Evolutionary conservation across 2,113 vertebrate species (phyloP), one percentile per base, ranked within the genome.

Genomic region (Ariopsis seemanni): DNA sequence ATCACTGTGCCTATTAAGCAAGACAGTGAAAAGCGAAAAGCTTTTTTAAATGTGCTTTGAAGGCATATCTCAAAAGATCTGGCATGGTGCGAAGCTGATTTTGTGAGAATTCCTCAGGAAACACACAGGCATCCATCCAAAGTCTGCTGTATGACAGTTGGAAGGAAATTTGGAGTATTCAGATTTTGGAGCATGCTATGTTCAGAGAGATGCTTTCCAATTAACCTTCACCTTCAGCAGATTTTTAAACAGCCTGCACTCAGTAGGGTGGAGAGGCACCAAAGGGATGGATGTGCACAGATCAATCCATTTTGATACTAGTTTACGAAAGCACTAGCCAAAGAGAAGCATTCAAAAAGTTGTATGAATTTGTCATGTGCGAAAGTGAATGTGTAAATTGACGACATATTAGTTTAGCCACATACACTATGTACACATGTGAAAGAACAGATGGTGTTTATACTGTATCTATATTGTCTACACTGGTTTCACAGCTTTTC

Each of bases 201-300:
- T 82, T 86, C 63, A 7, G 65, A 58, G 85, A 72, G 72, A 86
- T 80, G 60, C 10, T 34, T 25, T 69, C 60, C 78, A 80, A 81
- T 87, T 82, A 82, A 87, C 78, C 52, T 72, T 86, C 63, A 82
- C 34, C 78, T 81, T 81, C 52, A 86, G 57, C 75, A 86, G 74
- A 65, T 80, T 86, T 85, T 65, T 53, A 34, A 63, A 63, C 75
- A 80, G 85, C 48, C 60, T 86, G 85, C 60, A 63, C 75, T 80
- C 60, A 57, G 60, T 67, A 53, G 72, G 72, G 57, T 63, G 84
- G 42, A 77, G 58, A 85, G 42, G 72, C 57, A 60, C 58, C 72
- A 78, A 78, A 78, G 72, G 72, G 57, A 78, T 15, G 65, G 63
- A 72, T 11, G 30, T 6, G 52, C 65, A 82, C 57, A 9, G 62